These are phyloP conservation scores for Aporophyla lueneburgensis DNA, from an alignment of 2,888 invertebrate genomes.

Conservation along the genomic window DNA sequence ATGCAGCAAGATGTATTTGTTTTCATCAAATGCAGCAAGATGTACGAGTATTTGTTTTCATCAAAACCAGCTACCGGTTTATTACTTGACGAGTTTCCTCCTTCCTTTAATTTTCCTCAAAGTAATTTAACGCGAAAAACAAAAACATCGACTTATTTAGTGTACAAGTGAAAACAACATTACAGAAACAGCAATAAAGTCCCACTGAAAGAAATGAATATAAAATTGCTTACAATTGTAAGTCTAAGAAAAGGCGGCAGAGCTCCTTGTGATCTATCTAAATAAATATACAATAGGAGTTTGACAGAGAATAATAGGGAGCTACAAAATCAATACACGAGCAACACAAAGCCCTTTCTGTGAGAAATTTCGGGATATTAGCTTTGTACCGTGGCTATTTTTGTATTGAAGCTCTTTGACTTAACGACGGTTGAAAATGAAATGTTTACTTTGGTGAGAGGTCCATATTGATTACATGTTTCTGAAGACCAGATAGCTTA, in stretches of 20 bases:
- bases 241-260: conserved; percentile 26
- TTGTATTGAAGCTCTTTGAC: conserved; percentile 7
- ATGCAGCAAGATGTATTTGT: conserved; percentile 9
- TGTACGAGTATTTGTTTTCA: conserved; percentile 15
- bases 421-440: conserved; percentile 16
- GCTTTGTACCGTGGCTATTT: conserved; percentile 26
- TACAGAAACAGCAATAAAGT: conserved; percentile 7
- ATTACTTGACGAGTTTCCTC: conserved; percentile 5
- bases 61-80: not conserved
- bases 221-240: conserved; percentile 36
- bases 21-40: not conserved
- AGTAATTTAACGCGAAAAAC: conserved; percentile 14
- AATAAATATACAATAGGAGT: conserved; percentile 72
- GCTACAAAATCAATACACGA: conserved; percentile 64
- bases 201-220: conserved; percentile 4
- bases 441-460: conserved; percentile 3
- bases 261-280: conserved; percentile 63
- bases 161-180: conserved; percentile 13
- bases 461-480: not conserved
- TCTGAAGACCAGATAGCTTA: not conserved
- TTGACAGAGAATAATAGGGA: conserved; percentile 72
- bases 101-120: conserved; percentile 12
- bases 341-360: conserved; percentile 62
- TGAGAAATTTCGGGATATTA: conserved; percentile 47
- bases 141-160: conserved; percentile 23